Conservation (phyloP, 2,113 vertebrate species). For the Leptosomus discolor region DNA sequence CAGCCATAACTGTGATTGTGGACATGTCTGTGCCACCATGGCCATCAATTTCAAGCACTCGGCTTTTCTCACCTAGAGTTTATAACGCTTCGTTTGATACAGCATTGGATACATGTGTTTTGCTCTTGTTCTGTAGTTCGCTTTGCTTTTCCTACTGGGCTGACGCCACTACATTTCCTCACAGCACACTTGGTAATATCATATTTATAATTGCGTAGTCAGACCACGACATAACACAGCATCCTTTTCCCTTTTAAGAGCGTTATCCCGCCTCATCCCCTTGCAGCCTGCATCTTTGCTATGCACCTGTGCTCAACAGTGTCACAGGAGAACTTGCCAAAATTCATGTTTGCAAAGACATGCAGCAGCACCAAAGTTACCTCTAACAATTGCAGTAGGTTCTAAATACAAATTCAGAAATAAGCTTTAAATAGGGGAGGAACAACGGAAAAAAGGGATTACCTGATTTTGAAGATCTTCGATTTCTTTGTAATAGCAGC, state of each 20-base stretch:
- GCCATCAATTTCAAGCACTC: neutral
- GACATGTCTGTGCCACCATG: neutral
- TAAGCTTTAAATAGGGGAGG: neutral
- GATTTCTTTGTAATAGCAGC: conserved; percentile 61
- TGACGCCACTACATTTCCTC: neutral
- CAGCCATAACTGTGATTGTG: neutral
- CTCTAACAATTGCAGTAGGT: neutral
- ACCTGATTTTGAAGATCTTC: conserved; percentile 73
- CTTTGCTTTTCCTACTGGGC: neutral
- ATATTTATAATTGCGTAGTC: neutral
- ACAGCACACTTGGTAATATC: neutral
- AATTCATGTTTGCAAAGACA: neutral
- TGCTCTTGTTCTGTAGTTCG: neutral
- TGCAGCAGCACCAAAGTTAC: neutral
- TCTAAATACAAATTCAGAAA: neutral
- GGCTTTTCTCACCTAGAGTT: neutral
- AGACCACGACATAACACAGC: neutral
- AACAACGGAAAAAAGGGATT: neutral
- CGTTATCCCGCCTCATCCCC: neutral
- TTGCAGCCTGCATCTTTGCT: neutral
- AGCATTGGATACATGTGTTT: neutral
- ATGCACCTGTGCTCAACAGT: neutral
- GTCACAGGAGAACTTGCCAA: neutral
- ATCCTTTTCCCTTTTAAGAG: neutral
- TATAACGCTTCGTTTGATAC: neutral